Evolutionary conservation across 2,888 invertebrate genomes (phyloP), one percentile per base, ranked within the genome.

Genomic region (Leistus spinibarbis): DNA sequence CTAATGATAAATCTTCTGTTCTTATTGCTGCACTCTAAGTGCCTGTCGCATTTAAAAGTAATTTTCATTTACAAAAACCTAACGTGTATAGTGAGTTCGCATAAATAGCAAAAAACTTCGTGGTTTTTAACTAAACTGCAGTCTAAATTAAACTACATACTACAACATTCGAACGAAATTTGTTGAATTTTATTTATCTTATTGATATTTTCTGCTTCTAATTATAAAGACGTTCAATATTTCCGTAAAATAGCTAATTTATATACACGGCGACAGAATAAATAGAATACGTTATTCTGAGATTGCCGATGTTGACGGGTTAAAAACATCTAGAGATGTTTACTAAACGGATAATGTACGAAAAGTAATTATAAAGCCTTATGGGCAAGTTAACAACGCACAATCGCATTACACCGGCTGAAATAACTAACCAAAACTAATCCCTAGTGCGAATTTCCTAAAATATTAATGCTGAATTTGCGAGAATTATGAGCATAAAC

Each of bases 1-100:
- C 65, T 56, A 71, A 71, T 71, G 71, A 69, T 60, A 69, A 71
- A 71, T 71, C 40, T n/a, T 57, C 13, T 40, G 5, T 17, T n/a
- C 20, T 60, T 20, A 56, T 20, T 60, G 9, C 20, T 13, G 22
- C 9, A 57, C n/a, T n/a, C 57, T 19, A 13, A 57, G n/a, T n/a
- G 19, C 13, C 60, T 60, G 60, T 60, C 20, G 10, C 60, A 60
- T 56, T 16, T 19, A 56, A 10, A 17, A 19, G 20, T 9, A 40
- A 60, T 17, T 20, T 60, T 20, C 19, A 60, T 17, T 10, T 60
- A 20, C 22, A 56, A 16, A 56, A 19, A 56, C 56, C 1, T 56
- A 19, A 56, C 16, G 19, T 19, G 13, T 19, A 13, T 13, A n/a
- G 56, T 5, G 13, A 40, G 40, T 7, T 3, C 3, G 7, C 5